These are phyloP conservation scores for Subanguina moxae DNA, from an alignment of 1,140 invertebrate species.

Conservation along the genomic window DNA sequence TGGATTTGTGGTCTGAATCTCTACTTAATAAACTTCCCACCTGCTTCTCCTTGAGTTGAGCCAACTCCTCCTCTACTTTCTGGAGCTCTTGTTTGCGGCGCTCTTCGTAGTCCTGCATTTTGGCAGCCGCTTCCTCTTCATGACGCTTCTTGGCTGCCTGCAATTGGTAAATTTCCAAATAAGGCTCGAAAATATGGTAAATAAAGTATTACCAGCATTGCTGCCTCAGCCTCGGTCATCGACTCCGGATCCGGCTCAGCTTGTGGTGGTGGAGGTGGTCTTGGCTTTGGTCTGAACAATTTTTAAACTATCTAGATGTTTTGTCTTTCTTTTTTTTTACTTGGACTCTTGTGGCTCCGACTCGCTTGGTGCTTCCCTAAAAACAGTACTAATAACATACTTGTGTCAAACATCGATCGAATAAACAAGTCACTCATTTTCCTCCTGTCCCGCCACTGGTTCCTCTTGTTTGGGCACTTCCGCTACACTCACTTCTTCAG, in stretches of 20 bases:
- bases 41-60: constrained; percentile 33
- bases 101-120: constrained; percentile 55
- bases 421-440: background rate
- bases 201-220: too few species aligned
- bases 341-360: constrained; percentile 21
- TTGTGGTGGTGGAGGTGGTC: constrained; percentile 31
- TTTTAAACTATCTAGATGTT: background rate
- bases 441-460: constrained; percentile 13
- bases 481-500: constrained; percentile 20
- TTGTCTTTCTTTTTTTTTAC: constrained; percentile 4
- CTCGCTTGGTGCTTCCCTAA: constrained; percentile 17
- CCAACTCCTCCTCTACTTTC: constrained; percentile 41
- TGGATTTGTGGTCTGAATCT: too few species aligned
- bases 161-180: too few species aligned
- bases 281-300: constrained; percentile 5
- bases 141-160: constrained; percentile 59
- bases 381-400: background rate
- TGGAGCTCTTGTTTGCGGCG: constrained; percentile 30
- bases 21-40: background rate
- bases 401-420: background rate
- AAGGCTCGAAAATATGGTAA: too few species aligned
- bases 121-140: constrained; percentile 57
- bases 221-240: constrained; percentile 48
- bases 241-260: constrained; percentile 28
- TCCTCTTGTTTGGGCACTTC: constrained; percentile 14